phyloP scores from a whole-genome alignment of 2,888 invertebrate genomes.

The Drosophila borborema region DNA sequence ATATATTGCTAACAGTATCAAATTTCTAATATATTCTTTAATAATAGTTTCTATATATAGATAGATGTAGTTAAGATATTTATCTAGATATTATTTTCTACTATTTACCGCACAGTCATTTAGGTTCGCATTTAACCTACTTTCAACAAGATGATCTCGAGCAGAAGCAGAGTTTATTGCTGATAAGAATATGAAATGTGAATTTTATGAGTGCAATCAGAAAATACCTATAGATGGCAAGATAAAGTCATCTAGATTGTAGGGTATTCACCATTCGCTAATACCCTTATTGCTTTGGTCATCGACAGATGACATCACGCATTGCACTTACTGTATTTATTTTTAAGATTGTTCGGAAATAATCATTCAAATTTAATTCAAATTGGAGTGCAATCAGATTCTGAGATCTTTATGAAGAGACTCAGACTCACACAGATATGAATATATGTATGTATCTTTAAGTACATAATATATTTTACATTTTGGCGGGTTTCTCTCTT shows the following conservation, averaged over 20 bases:
- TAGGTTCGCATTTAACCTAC: background rate
- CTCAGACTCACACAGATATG: background rate
- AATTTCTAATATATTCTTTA: background rate
- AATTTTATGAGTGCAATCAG: background rate
- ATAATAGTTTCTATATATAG: background rate
- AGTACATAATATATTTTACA: slow-evolving; percentile 9
- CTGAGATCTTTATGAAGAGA: slow-evolving; percentile 22
- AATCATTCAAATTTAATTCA: slow-evolving; percentile 43
- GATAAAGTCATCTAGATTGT: background rate
- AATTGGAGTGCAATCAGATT: slow-evolving; percentile 56
- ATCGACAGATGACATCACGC: slow-evolving; percentile 44
- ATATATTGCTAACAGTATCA: background rate
- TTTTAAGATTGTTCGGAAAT: slow-evolving; percentile 31
- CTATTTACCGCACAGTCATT: background rate
- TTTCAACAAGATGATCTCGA: background rate
- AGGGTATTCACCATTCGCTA: slow-evolving; percentile 21
- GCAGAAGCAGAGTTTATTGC: background rate
- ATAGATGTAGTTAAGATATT: slow-evolving; percentile 27
- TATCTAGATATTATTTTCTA: slow-evolving; percentile 58
- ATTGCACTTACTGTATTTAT: slow-evolving; percentile 45
- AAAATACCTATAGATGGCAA: background rate
- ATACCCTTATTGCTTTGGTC: background rate
- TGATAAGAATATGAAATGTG: slow-evolving; percentile 1
- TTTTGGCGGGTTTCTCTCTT: slow-evolving; percentile 50
- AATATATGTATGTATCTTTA: slow-evolving; percentile 7